Percentiles rank a stretch among this genome's conserved stretches.
Evolutionary conservation across 2,113 vertebrate species (phyloP).

Genomic region (human): DNA sequence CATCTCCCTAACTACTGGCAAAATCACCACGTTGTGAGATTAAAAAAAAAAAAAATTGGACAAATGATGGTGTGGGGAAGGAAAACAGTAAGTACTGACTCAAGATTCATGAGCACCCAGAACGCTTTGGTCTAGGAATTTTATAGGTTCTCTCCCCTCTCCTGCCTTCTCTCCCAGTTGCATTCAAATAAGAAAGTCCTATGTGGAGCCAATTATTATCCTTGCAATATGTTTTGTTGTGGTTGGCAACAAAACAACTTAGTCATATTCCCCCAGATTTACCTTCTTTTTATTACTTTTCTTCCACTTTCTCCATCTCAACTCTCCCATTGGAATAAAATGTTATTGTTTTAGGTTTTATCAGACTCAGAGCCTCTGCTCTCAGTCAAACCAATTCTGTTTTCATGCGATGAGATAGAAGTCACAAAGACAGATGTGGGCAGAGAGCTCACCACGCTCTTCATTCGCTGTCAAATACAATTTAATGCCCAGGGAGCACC

Average conservation of each 20-base stretch:
- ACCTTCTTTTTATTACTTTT: not conserved
- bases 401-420: not conserved
- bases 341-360: not conserved
- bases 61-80: not conserved
- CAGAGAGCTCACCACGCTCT: rapidly evolving
- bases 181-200: not conserved
- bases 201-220: not conserved
- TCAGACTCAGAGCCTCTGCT: not conserved
- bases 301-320: not conserved
- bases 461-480: not conserved
- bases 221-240: not conserved
- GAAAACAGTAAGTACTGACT: not conserved
- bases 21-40: not conserved
- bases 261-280: not conserved
- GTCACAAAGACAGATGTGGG: not conserved
- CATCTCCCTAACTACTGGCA: not conserved
- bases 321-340: not conserved
- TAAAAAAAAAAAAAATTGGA: not conserved
- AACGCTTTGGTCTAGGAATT: not conserved
- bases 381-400: not conserved
- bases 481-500: too few species aligned
- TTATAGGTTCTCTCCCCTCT: not conserved
- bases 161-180: not conserved
- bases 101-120: not conserved
- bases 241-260: not conserved